Evolutionary conservation across 2,113 vertebrate species (phyloP).

Genomic region (Emberiza fucata): DNA sequence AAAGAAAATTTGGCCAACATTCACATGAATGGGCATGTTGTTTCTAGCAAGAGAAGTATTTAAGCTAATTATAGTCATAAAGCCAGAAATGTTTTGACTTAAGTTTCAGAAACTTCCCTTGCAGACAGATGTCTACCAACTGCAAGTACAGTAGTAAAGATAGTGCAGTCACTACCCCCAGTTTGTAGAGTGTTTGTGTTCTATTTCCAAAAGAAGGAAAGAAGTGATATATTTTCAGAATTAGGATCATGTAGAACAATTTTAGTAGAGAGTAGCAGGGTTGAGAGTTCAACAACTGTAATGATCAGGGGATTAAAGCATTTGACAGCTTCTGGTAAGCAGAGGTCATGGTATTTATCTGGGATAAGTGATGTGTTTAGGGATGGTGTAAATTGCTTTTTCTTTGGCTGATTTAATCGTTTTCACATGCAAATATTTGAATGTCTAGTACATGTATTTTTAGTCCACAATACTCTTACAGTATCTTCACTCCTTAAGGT

Average conservation of each 20-base stretch:
- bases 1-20: neutral
- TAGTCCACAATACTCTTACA: neutral
- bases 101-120: neutral
- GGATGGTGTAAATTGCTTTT: neutral
- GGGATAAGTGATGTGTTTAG: neutral
- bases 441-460: neutral
- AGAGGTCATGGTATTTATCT: neutral
- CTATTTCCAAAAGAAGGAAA: neutral
- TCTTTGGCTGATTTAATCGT: neutral
- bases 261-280: neutral
- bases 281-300: neutral
- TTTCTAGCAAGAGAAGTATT: neutral
- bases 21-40: neutral
- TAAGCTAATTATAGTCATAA: neutral
- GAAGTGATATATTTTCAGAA: neutral
- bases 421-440: neutral
- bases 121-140: neutral
- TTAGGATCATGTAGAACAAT: neutral
- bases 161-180: too few relatives aligned
- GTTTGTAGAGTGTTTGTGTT: too few relatives aligned
- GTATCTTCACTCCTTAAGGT: neutral
- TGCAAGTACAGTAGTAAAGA: neutral
- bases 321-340: neutral
- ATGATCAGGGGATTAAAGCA: neutral
- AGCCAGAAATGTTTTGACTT: neutral